Evolutionary conservation across 2,888 invertebrate genomes (phyloP), one percentile per base, ranked within the genome.

Genomic region (Galeruca laticollis): DNA sequence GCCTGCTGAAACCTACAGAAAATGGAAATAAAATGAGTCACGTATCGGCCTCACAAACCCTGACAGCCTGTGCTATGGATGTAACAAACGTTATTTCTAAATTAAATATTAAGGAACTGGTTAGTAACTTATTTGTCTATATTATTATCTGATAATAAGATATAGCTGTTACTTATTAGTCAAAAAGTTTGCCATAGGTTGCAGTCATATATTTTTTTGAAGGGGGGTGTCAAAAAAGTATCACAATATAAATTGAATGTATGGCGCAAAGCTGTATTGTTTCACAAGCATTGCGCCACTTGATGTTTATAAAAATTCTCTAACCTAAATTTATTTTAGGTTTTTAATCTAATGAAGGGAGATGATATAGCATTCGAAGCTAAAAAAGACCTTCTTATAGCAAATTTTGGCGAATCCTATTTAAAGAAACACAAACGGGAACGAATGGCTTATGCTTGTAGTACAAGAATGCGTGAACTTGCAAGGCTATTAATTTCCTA

Each of bases 311-410:
- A n/a, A n/a, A n/a, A n/a, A n/a, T n/a, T n/a, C n/a, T n/a, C n/a
- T n/a, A n/a, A n/a, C n/a, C n/a, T n/a, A n/a, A n/a, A n/a, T n/a
- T n/a, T n/a, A n/a, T 71, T 60, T 37, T 51, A 69, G 69, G 72
- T 72, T 11, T 61, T 72, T 31, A 26, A 72, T 35, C 69, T 59
- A 54, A 73, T 73, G 72, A 70, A 49, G 31, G 70, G 64, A 2
- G 72, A 73, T 18, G 69, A 71, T 15, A 69, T 69, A 47, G 52
- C 71, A 15, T 69, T 73, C 37, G 69, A 35, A 10, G 73, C 69
- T 15, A 71, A 73, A 67, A 71, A 69, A 60, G 68, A 73, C 59
- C 43, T 73, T 1, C 37, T 73, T n/a, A 71, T 73, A 47, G 47
- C 51, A 1, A 57, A 73, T 37, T 71, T 21, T 61, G 73, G 71